These are phyloP conservation scores for Agrochola lota DNA, from an alignment of 2,888 invertebrate genomes.

Conservation along the genomic window DNA sequence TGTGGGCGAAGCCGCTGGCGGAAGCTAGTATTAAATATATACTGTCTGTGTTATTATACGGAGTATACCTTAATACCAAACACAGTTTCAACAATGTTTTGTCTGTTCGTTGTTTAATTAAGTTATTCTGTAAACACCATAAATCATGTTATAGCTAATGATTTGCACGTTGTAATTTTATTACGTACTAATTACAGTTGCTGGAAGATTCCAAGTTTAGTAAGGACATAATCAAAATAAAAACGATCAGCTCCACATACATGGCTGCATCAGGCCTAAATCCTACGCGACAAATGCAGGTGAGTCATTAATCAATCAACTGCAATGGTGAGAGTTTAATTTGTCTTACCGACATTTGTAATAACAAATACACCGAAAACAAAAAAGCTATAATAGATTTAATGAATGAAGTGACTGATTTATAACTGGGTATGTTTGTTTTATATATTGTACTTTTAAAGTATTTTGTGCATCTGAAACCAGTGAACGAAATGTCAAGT, in stretches of 20 bases:
- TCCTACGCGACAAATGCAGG: conserved; percentile 90
- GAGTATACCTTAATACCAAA: not conserved
- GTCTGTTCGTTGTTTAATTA: not conserved
- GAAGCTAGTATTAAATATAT: too few species aligned
- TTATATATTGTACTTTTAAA: not conserved
- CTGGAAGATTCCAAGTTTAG: conserved; percentile 95
- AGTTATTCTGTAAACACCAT: conserved; percentile 6
- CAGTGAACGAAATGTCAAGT: conserved; percentile 9
- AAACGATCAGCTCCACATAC: conserved; percentile 98
- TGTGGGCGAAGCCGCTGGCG: too few species aligned
- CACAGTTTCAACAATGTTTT: not conserved
- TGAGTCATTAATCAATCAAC: conserved; percentile 47
- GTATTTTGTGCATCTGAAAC: too few species aligned
- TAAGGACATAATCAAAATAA: conserved; percentile 97
- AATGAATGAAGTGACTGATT: not conserved
- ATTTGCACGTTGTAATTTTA: not conserved
- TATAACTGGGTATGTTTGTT: not conserved
- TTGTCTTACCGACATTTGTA: not conserved
- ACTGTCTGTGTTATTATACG: too few species aligned
- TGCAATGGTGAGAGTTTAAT: not conserved
- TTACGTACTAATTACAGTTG: conserved; percentile 90
- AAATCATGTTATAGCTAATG: not conserved
- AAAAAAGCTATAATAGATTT: not conserved
- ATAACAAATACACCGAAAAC: not conserved
- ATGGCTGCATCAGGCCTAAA: conserved; percentile 98